Evolutionary conservation across 2,888 invertebrate species (phyloP), one percentile per base, ranked within the genome.

Genomic region (Dynastes hyllus): DNA sequence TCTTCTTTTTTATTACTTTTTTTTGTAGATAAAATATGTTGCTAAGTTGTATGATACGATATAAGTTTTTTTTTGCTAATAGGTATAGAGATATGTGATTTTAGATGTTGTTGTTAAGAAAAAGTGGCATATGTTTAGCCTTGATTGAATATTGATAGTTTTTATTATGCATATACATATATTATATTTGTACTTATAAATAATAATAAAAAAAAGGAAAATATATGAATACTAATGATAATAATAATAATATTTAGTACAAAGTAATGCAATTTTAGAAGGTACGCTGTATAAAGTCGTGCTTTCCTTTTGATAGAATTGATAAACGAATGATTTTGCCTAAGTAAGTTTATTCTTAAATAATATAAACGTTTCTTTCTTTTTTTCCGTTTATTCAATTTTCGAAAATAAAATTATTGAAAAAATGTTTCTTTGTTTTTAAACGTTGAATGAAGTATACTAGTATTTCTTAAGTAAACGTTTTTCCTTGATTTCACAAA

Each of bases 171-270:
- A 45, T 45, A 58, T 22, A 58, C 45, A 45, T 45, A 58, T 22
- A 58, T 45, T 58, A 58, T 58, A 58, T 58, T 66, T 76, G 65
- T 66, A 66, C 66, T 76, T 76, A 76, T 53, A 66, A 51, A 76
- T 76, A 50, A 65, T 29, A 51, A 58, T 5, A 4, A 22, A 58
- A 58, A 3, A 53, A 53, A 3, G 53, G 2, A 51, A 51, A 53
- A 3, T 53, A 53, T 58, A 58, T 45, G 6, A 45, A 45, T 45
- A 45, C 45, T 53, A 45, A 45, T 45, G 11, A 8, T 45, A 8
- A 45, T 45, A 45, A 32, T 76, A 76, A 53, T 40, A 71, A 70
- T 61, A 70, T 67, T 71, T 70, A 78, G 78, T 78, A 78, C 78
- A 78, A 78, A 78, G 50, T 70, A n/a, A 70, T 55, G 22, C 58